phyloP scores from a whole-genome alignment of 2,888 invertebrate genomes.

The Apoda limacodes region DNA sequence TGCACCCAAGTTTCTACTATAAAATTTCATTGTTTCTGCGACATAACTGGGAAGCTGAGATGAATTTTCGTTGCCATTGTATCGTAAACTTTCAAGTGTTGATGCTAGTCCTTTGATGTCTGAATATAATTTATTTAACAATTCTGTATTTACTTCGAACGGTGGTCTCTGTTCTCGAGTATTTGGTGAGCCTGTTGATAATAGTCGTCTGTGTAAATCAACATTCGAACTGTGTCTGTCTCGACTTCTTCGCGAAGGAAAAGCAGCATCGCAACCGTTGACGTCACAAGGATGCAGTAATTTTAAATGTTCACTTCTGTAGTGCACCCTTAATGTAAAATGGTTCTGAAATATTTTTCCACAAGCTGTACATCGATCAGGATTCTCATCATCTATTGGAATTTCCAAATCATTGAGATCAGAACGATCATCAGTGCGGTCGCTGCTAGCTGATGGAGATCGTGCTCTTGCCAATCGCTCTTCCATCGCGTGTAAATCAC shows the following conservation, averaged over 20 bases:
- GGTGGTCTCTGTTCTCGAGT: slow-evolving; percentile 64
- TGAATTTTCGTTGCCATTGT: slow-evolving; percentile 52
- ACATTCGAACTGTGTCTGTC: slow-evolving; percentile 72
- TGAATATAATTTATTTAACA: slow-evolving; percentile 85
- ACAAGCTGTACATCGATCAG: slow-evolving; percentile 86
- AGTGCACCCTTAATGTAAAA: slow-evolving; percentile 90
- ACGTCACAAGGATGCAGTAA: slow-evolving; percentile 91
- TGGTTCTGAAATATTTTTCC: slow-evolving; percentile 92
- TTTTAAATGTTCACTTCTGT: slow-evolving; percentile 91
- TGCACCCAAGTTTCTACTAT: slow-evolving; percentile 55
- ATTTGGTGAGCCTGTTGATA: slow-evolving; percentile 59
- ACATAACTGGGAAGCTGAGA: slow-evolving; percentile 56
- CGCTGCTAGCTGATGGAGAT: slow-evolving; percentile 57
- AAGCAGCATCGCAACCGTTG: slow-evolving; percentile 91
- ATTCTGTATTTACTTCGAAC: slow-evolving; percentile 81
- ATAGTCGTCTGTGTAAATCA: slow-evolving; percentile 60
- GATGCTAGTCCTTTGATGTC: slow-evolving; percentile 75
- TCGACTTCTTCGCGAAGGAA: slow-evolving; percentile 83
- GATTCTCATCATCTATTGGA: slow-evolving; percentile 89
- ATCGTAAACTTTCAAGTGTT: slow-evolving; percentile 74
- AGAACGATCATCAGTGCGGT: slow-evolving; percentile 48
- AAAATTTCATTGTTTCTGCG: slow-evolving; percentile 63
- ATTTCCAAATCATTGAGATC: slow-evolving; percentile 75
- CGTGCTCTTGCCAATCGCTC: slow-evolving; percentile 64
- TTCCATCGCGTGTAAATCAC: slow-evolving; percentile 62